These are phyloP conservation scores for Sus cebifrons DNA, from an alignment of 2,797 vertebrate species.

Conservation along the genomic window DNA sequence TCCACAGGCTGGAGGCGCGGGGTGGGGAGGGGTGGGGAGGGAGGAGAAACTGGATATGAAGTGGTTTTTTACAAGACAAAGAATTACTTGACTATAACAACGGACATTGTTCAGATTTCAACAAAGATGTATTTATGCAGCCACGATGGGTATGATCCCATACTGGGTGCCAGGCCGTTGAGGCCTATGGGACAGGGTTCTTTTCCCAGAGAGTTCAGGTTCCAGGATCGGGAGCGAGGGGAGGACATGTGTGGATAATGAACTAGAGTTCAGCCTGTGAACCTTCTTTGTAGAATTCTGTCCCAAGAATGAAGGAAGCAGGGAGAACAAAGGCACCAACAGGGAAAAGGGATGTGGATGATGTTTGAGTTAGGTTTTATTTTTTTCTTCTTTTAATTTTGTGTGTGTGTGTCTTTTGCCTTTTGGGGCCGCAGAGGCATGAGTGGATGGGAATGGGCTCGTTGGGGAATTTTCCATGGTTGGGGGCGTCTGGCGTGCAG, in stretches of 20 bases:
- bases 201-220: background rate
- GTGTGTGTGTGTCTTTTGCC: too few relatives aligned
- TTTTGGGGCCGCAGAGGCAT: background rate
- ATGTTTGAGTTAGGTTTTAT: background rate
- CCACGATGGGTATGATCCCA: too few relatives aligned
- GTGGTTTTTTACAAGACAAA: background rate
- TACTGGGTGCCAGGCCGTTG: background rate
- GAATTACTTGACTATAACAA: background rate
- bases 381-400: too few relatives aligned
- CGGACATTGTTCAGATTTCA: slow-evolving; percentile 5
- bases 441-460: background rate
- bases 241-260: background rate
- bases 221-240: background rate
- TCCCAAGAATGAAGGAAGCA: background rate
- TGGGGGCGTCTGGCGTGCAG: background rate
- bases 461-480: background rate
- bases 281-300: background rate
- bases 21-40: too few relatives aligned
- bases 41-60: background rate
- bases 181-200: background rate
- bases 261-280: background rate
- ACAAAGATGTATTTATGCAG: background rate
- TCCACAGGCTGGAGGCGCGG: too few relatives aligned
- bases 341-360: background rate
- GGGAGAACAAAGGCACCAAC: background rate